Evolutionary conservation across 2,113 vertebrate genomes (phyloP), one percentile per base, ranked within the genome.

Genomic region (Epinephelus fuscoguttatus): DNA sequence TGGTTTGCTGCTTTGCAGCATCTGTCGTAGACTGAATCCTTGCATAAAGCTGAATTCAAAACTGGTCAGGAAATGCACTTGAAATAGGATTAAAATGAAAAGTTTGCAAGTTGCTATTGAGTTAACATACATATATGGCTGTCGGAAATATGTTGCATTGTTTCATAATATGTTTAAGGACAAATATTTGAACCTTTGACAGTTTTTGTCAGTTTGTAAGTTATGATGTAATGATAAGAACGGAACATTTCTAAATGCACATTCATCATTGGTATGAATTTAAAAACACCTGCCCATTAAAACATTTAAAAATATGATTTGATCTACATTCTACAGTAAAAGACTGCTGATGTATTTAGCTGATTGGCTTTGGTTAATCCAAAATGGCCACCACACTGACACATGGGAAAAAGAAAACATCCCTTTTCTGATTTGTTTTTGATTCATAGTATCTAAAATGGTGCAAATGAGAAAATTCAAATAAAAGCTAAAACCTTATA

Each of bases 41-140:
- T 62, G 82, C 60, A 53, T 83, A 77, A 25, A 85, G 82, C 60
- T 77, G 72, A 83, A 67, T 81, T 82, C 8, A 76, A 62, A 89
- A 81, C 72, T 78, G 73, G 59, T 90, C 82, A 21, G 50, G 68
- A 89, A 76, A 82, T 75, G 80, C 78, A 86, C 72, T 71, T 80
- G 81, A 87, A 82, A 73, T 67, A 76, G 50, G 52, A 87, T 89
- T 56, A n/a, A 71, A 81, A 70, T 81, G 66, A 85, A 67, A 76
- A 74, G 52, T 80, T 69, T 37, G 57, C 59, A 19, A 25, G 53
- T 64, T 84, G 40, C 70, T 88, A 30, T 57, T 69, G 57, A 78
- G 47, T 84, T 81, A 56, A 70, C 21, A 4, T 63, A 55, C 47
- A 52, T 50, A 14, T 57, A 52, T 56, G 42, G 19, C 73, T 59